Base-by-base conservation (phyloP, 2,113 vertebrate species). In the Cyprinodon brontotheroides region DNA sequence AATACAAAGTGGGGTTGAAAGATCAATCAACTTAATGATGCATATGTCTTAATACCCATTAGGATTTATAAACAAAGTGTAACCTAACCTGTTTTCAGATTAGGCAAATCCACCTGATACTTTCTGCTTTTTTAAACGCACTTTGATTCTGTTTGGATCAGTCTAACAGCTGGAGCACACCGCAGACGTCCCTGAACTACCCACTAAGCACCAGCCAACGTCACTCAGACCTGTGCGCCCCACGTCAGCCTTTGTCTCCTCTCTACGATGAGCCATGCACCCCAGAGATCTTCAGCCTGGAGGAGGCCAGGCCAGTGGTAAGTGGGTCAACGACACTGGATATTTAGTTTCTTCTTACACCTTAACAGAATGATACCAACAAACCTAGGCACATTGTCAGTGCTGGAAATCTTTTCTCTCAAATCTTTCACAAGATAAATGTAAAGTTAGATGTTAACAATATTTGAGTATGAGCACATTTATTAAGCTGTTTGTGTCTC, bases 191-290 rank as follows among this genome's bases (percentile, higher is more conserved):
- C 57, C 63, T 91, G 36, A 88, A 83, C 72, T 89, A 91, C 84
- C 70, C 91, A 38, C 72, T 88, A 37, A 89, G 83, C 38, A 11
- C 61, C 66, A 68, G 85, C 1, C 93, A 95, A 76, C 90, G 93
- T 43, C 92, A 95, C 87, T 95, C 94, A 0, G 93, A 94, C 66
- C 84, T 94, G 87, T 89, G 93, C 11, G 65, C 86, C 39, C 80
- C 86, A 3, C 81, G 92, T 17, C 93, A 94, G 70, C 92, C 95
- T 8, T 80, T 91, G 70, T 97, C 96, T 0, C 95, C 95, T 0
- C 81, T 96, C 71, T 96, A 94, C 1, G 88, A 95, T 0, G 95
- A 95, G 48, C 96, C 97, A 69, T 92, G 87, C 77, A 91, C 91
- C 0, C 96, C 96, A 0, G 94, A 91, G 74, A 87, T 91, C 84